A percentile compares a stretch with the other conserved stretches of the same genome.
Evolutionary conservation across 2,888 invertebrate species (phyloP).

Genomic region (Zaprionus bogoriensis): DNA sequence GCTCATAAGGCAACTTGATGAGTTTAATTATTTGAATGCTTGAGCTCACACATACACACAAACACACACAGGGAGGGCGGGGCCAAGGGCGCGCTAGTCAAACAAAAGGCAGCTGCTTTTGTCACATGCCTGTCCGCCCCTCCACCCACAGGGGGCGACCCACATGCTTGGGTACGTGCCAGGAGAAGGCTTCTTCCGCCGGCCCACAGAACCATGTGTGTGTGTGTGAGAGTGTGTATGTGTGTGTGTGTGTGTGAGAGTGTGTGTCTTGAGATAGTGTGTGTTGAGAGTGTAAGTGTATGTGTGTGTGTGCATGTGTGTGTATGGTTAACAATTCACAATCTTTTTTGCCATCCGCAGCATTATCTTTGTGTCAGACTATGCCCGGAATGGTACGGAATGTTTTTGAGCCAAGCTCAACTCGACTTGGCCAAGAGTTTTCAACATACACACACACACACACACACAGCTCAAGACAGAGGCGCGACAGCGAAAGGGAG

Average conservation of each 20-base stretch:
- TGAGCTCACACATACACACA: slow-evolving; percentile 53
- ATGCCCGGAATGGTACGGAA: slow-evolving; percentile 57
- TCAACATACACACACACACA: not conserved
- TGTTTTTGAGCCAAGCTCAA: slow-evolving; percentile 58
- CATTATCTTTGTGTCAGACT: slow-evolving; percentile 62
- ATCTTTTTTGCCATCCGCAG: slow-evolving; percentile 51
- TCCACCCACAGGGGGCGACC: not conserved
- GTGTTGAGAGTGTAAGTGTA: slow-evolving; percentile 11
- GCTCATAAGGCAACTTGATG: slow-evolving; percentile 73
- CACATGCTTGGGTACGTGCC: slow-evolving; percentile 40
- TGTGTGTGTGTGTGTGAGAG: slow-evolving; percentile 7
- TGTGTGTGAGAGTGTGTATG: not conserved
- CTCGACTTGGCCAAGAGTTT: slow-evolving; percentile 30
- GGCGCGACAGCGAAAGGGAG: not conserved
- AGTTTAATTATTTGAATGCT: slow-evolving; percentile 81
- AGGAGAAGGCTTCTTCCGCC: slow-evolving; percentile 23
- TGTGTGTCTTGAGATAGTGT: slow-evolving; percentile 3
- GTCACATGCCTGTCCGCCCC: slow-evolving; percentile 61
- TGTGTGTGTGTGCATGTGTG: slow-evolving; percentile 6
- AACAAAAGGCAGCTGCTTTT: slow-evolving; percentile 77
- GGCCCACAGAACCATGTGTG: slow-evolving; percentile 4
- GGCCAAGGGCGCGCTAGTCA: slow-evolving; percentile 64
- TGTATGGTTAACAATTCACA: slow-evolving; percentile 49
- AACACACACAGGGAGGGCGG: slow-evolving; percentile 4
- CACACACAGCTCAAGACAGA: not conserved